Percentiles rank a stretch among this genome's conserved stretches.
Evolutionary conservation across 2,113 vertebrate genomes (phyloP).

Genomic region (Microtus oregoni): DNA sequence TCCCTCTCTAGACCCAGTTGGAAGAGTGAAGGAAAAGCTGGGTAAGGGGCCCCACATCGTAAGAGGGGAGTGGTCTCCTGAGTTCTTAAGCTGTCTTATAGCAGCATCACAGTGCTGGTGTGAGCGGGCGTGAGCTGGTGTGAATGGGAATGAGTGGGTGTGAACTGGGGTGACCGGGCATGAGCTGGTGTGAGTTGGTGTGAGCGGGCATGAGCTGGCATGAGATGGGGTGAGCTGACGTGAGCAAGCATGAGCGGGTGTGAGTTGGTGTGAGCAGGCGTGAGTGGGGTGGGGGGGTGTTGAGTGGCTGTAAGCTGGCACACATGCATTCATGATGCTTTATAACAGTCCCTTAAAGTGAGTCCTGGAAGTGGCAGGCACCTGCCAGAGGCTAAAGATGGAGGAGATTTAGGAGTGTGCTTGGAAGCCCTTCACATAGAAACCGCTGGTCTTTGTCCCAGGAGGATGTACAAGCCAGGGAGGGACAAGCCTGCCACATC

Average conservation of each 20-base stretch:
- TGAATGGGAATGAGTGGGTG: background rate
- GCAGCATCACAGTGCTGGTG: background rate
- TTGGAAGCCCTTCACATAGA: background rate
- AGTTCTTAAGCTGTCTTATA: rapidly evolving
- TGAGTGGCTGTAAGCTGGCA: background rate
- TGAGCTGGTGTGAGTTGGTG: no score
- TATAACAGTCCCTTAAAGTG: background rate
- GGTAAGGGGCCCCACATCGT: rapidly evolving
- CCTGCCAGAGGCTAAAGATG: background rate
- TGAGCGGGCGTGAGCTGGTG: background rate
- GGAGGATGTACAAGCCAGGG: background rate
- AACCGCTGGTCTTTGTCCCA: background rate
- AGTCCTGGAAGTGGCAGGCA: rapidly evolving
- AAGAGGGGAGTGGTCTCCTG: background rate
- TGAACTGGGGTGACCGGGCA: no score
- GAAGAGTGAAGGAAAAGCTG: background rate
- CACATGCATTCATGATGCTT: background rate
- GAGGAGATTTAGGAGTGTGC: background rate
- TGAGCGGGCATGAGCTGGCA: no score
- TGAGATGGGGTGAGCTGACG: no score
- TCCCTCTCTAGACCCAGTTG: background rate
- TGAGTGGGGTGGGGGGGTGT: no score
- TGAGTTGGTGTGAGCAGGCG: no score
- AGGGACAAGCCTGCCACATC: background rate
- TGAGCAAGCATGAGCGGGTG: no score